Percentiles rank a stretch among this genome's conserved stretches.
Conservation (phyloP, 1,140 invertebrate species). For the Sinonovacula constricta region DNA sequence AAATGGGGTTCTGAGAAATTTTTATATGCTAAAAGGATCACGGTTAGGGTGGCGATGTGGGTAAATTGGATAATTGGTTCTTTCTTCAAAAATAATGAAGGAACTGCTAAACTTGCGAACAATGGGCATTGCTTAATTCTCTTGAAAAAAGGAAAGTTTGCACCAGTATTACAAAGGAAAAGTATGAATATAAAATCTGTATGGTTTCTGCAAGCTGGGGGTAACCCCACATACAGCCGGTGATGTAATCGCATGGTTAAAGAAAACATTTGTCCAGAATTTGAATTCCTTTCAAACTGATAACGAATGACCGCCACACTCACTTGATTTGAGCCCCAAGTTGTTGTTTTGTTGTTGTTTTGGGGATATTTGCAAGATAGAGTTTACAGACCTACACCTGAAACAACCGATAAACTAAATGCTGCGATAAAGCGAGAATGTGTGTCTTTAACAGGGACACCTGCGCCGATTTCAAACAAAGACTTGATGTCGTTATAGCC, state of each 20-base stretch:
- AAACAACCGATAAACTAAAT: conserved; percentile 8
- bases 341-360: conserved; percentile 13
- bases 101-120: background rate
- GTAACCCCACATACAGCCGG: conserved; percentile 8
- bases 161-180: conserved; percentile 15
- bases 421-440: conserved; percentile 2
- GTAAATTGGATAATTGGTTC: conserved; percentile 1
- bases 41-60: background rate
- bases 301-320: conserved; percentile 5
- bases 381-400: conserved; percentile 3
- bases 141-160: conserved; percentile 1
- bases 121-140: conserved; percentile 2
- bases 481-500: conserved; percentile 11
- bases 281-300: conserved; percentile 2
- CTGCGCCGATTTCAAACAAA: background rate
- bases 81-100: background rate
- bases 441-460: background rate
- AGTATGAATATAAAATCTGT: conserved; percentile 4
- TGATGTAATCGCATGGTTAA: conserved; percentile 4
- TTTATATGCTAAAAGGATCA: background rate
- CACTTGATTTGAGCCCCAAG: conserved; percentile 3
- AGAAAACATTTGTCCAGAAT: conserved; percentile 3
- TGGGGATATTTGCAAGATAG: conserved; percentile 13
- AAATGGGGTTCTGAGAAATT: conserved; percentile 2
- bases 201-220: background rate